Evolutionary conservation across 1,140 invertebrate species (phyloP), one percentile per base, ranked within the genome.

Genomic region (Drosophila sulfurigaster): DNA sequence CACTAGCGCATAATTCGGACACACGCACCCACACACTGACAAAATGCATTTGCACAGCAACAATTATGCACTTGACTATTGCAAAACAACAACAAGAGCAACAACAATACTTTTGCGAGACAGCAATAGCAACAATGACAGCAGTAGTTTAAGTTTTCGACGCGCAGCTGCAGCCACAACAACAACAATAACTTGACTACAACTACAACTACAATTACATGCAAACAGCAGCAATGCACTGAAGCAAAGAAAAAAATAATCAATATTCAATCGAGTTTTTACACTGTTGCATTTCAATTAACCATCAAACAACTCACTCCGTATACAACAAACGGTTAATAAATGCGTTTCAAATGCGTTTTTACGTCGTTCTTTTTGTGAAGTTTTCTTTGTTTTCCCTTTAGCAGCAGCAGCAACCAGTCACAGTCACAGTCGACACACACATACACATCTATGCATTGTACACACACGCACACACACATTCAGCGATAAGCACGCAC

Each of bases 371-470:
- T 75, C 78, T 78, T 88, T 87, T 88, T 70, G 35, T 89, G 71
- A 89, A 89, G 86, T 89, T 89, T 89, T 89, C 85, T 89, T 89
- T 89, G 85, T 89, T 89, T 89, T 89, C 85, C 85, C 78, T 75
- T 57, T 38, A 54, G 38, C 70, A 75, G 48, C 52, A 60, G 45
- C 59, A 65, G 52, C 82, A 83, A 66, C 67, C 83, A 87, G 82
- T 87, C 83, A 82, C 83, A 82, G 78, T 85, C 65, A 56, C 52
- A 64, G 51, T 54, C 51, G 62, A 73, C 81, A 83, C 72, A 65
- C 78, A 68, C 71, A 70, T 48, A 51, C 75, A 63, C 41, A 57
- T 25, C 15, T 45, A 63, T 56, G 15, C 57, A 51, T 54, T 67
- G 68, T 70, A 59, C 77, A 73, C 62, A 52, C 30, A 51, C 52